A percentile compares a stretch with the other conserved stretches of the same genome.
phyloP scores from a whole-genome alignment of 92 coral and sea anemone genomes.

The Zoanthus solanderi region DNA sequence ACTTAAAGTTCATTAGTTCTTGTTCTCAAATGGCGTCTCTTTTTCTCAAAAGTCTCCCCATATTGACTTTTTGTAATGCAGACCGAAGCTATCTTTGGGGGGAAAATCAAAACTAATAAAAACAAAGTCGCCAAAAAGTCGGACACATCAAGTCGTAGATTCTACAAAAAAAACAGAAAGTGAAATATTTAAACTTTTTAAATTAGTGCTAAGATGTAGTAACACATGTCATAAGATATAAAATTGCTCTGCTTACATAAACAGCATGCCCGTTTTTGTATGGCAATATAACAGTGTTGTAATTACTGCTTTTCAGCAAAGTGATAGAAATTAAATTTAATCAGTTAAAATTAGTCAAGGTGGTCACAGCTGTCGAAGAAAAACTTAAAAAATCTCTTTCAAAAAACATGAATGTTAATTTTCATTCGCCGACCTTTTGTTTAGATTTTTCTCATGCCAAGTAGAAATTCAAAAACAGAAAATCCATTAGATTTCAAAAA shows the following conservation, averaged over 20 bases:
- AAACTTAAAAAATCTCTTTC: not conserved
- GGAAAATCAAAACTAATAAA: not conserved
- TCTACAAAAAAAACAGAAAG: constrained; percentile 2
- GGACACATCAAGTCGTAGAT: not conserved
- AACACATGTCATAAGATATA: constrained; percentile 22
- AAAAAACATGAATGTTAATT: constrained; percentile 28
- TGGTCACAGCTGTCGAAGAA: constrained; percentile 78
- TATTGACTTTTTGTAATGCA: not conserved
- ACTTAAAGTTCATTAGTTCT: constrained; percentile 29
- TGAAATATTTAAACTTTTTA: constrained; percentile 6
- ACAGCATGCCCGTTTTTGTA: constrained; percentile 67
- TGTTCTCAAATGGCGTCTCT: constrained; percentile 26
- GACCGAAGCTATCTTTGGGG: not conserved
- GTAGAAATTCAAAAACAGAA: not conserved
- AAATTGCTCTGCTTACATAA: constrained; percentile 48
- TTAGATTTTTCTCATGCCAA: not conserved
- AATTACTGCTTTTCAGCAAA: constrained; percentile 65
- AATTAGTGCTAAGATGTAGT: constrained; percentile 11
- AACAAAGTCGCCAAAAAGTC: not conserved
- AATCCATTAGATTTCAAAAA: not conserved
- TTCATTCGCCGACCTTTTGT: not conserved
- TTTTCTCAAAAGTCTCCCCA: not conserved
- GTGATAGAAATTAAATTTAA: constrained; percentile 79
- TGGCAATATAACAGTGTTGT: constrained; percentile 53
- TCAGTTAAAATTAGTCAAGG: constrained; percentile 74